Conservation (phyloP, 1,140 invertebrate genomes). For the Eumaeus atala region DNA sequence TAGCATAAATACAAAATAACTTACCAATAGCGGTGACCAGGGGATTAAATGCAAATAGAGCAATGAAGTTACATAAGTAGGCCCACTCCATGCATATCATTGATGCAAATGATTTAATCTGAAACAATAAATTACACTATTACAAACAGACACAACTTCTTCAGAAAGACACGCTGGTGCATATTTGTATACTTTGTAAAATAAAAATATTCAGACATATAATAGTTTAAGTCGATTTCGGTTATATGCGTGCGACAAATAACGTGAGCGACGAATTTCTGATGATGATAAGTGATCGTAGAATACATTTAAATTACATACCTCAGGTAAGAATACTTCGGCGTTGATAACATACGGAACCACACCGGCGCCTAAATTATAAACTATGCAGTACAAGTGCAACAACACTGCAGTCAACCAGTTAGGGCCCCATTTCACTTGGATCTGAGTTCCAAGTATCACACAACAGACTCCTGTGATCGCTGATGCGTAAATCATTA, state of each 20-base stretch:
- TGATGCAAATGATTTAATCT: slow-evolving; percentile 36
- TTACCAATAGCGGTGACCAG: slow-evolving; percentile 51
- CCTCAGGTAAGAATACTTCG: slow-evolving; percentile 49
- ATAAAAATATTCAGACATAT: too few relatives aligned
- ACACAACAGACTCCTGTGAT: slow-evolving; percentile 26
- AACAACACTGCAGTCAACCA: slow-evolving; percentile 33
- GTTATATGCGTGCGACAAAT: too few relatives aligned
- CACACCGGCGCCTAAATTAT: slow-evolving; percentile 35
- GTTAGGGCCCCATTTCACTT: slow-evolving; percentile 31
- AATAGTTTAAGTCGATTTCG: too few relatives aligned
- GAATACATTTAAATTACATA: too few relatives aligned
- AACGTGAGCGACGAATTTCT: not conserved
- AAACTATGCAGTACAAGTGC: slow-evolving; percentile 26
- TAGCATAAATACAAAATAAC: not conserved
- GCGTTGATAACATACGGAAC: slow-evolving; percentile 35
- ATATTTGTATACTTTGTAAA: too few relatives aligned
- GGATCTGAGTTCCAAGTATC: slow-evolving; percentile 35
- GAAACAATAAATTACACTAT: slow-evolving; percentile 17
- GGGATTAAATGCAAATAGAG: slow-evolving; percentile 40
- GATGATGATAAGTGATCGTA: not conserved
- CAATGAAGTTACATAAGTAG: slow-evolving; percentile 35
- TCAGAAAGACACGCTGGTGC: too few relatives aligned
- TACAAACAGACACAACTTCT: not conserved
- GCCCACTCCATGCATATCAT: slow-evolving; percentile 35
- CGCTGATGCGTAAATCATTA: slow-evolving; percentile 36